Base-by-base conservation (phyloP, 2,113 vertebrate genomes). In the Anser cygnoides region DNA sequence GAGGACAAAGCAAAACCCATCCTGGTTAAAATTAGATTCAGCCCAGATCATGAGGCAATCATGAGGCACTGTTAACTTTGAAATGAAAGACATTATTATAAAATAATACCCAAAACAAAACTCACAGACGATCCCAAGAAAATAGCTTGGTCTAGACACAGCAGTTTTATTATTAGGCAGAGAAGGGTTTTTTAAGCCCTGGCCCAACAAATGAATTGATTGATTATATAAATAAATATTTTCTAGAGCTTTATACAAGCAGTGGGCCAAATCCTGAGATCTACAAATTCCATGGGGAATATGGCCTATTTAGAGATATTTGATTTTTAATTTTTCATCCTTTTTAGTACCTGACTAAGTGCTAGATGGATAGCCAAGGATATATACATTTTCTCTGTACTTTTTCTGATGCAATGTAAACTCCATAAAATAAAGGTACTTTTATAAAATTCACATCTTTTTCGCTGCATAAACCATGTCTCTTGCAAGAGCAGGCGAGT, bases 1-100 rank as follows among this genome's bases (percentile, higher is more conserved):
- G 97, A 97, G 97, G 97, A 97, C 98, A 97, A 97, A 96, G 95
- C 87, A 97, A 97, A 97, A 97, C 79, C 91, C 81, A 97, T 96
- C 93, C 80, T 94, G 89, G 90, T 90, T 96, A 95, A 97, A 97
- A 96, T 98, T 97, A 97, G 98, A 98, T 93, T 97, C 92, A 96
- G 89, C 94, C 96, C 93, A 96, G 95, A 98, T 97, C 94, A 93
- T 95, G 95, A 96, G 95, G 95, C 92, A 96, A 97, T 97, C 95
- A 93, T 97, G 94, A 90, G 95, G 67, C 90, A 82, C 80, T 78
- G 88, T 93, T 95, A 94, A 95, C 90, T 94, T 95, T 87, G 91
- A 93, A 97, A 96, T 84, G 84, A 94, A 87, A 96, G 91, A 91
- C 90, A 66, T 86, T 91, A 87, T 43, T 68, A 89, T 76, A 81